These are phyloP conservation scores for Pipa parva DNA, from an alignment of 2,113 vertebrate genomes.

Conservation along the genomic window DNA sequence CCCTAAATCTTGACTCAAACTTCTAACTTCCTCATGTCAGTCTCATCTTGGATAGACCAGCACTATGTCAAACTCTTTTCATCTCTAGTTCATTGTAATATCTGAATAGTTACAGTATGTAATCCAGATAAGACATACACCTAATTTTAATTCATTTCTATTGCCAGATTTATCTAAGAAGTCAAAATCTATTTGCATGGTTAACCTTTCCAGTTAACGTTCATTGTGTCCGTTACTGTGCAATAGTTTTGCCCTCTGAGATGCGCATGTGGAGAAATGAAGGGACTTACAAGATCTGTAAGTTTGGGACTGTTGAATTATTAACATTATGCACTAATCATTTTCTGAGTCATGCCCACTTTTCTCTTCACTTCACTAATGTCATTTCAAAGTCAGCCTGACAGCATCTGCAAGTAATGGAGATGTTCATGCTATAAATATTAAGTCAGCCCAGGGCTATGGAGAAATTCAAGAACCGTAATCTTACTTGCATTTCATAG, in stretches of 20 bases:
- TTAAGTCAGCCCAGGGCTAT: constrained; percentile 39
- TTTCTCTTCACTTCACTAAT: constrained; percentile 41
- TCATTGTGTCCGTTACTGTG: constrained; percentile 2
- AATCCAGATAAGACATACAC: not conserved
- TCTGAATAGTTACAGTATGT: not conserved
- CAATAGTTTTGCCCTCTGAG: constrained; percentile 26
- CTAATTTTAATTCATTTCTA: not conserved
- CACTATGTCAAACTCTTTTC: too few relatives aligned
- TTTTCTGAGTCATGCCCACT: constrained; percentile 40
- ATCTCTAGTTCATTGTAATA: too few relatives aligned
- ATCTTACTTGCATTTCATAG: constrained; percentile 34
- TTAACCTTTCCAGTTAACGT: constrained; percentile 1
- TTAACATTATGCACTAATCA: constrained; percentile 41
- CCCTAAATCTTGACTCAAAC: too few relatives aligned
- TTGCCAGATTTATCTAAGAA: not conserved
- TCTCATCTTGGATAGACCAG: too few relatives aligned
- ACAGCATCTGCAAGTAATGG: constrained; percentile 38
- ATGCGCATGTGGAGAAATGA: constrained; percentile 11
- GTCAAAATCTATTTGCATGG: not conserved
- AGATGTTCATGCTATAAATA: constrained; percentile 43
- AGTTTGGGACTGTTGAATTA: constrained; percentile 39
- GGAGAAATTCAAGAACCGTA: constrained; percentile 28
- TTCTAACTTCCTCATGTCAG: too few relatives aligned
- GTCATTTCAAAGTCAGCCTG: constrained; percentile 43
- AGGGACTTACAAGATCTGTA: constrained; percentile 28